Percentiles rank a stretch among this genome's conserved stretches.
Evolutionary conservation across 2,797 vertebrate genomes (phyloP).

Genomic region (Epinephelus coioides): DNA sequence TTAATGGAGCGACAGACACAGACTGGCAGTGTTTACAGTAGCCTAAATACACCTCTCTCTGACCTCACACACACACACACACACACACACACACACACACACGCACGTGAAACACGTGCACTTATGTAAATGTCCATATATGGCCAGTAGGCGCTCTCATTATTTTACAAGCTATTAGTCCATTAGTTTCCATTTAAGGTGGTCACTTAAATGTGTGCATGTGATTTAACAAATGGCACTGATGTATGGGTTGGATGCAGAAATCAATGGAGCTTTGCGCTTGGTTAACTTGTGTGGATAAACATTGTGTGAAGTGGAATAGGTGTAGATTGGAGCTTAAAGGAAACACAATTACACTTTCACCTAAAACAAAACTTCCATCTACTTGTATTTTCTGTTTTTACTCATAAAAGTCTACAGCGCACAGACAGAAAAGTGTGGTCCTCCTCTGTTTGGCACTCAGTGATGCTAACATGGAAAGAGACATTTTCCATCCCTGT

Average conservation of each 20-base stretch:
- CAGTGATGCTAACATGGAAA: not conserved
- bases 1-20: constrained; percentile 57
- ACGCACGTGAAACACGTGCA: not conserved
- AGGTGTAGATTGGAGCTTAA: not conserved
- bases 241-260: constrained; percentile 38
- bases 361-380: not conserved
- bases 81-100: constrained; percentile 10
- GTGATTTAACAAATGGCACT: constrained; percentile 40
- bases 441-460: not conserved
- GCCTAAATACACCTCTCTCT: constrained; percentile 44
- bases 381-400: constrained; percentile 22
- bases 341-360: constrained; percentile 4
- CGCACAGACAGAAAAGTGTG: not conserved
- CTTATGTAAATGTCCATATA: constrained; percentile 55
- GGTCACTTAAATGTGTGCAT: constrained; percentile 14
- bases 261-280: constrained; percentile 28
- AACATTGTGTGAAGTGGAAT: constrained; percentile 8
- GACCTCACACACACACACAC: constrained; percentile 36
- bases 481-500: constrained; percentile 6
- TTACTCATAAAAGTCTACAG: not conserved
- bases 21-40: constrained; percentile 66
- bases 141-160: constrained; percentile 35
- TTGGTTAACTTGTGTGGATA: constrained; percentile 8
- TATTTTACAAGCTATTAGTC: constrained; percentile 47
- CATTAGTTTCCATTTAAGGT: constrained; percentile 62